These are phyloP conservation scores for Pterostichus madidus DNA, from an alignment of 2,888 invertebrate genomes.

Conservation along the genomic window DNA sequence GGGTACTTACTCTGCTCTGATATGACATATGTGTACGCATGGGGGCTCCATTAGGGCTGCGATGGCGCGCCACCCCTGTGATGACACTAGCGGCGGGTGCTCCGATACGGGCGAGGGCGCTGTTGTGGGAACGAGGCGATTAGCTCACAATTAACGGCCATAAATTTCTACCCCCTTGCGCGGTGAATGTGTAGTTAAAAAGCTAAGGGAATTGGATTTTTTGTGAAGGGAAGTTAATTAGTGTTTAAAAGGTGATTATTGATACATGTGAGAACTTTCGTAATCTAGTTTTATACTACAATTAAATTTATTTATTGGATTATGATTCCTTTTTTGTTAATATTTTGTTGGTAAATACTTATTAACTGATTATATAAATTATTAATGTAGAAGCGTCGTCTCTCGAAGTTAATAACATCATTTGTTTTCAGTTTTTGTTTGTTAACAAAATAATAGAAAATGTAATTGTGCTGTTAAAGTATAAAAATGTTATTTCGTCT, in stretches of 20 bases:
- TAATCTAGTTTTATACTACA: no score
- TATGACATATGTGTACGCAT: conserved; percentile 50
- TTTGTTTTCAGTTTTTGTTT: no score
- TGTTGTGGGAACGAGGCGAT: conserved; percentile 51
- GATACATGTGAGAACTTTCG: conserved; percentile 18
- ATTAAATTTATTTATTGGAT: no score
- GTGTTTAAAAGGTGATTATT: neutral
- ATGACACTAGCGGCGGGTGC: conserved; percentile 53
- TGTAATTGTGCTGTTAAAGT: no score
- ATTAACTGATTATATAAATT: no score
- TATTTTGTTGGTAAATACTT: no score
- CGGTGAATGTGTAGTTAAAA: neutral
- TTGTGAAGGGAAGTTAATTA: conserved; percentile 4
- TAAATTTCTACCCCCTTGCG: conserved; percentile 46
- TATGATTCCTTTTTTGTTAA: no score
- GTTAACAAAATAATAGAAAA: no score
- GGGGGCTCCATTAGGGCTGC: conserved; percentile 37
- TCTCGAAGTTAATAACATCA: no score
- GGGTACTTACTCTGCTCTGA: conserved; percentile 1
- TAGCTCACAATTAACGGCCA: conserved; percentile 52
- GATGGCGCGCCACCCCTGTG: conserved; percentile 19
- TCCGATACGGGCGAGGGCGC: conserved; percentile 29
- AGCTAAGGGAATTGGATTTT: conserved; percentile 33
- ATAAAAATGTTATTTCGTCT: no score
- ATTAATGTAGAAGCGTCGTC: no score